Evolutionary conservation across 2,113 vertebrate genomes (phyloP), one percentile per base, ranked within the genome.

Genomic region (Ophthalmotilapia sp.): DNA sequence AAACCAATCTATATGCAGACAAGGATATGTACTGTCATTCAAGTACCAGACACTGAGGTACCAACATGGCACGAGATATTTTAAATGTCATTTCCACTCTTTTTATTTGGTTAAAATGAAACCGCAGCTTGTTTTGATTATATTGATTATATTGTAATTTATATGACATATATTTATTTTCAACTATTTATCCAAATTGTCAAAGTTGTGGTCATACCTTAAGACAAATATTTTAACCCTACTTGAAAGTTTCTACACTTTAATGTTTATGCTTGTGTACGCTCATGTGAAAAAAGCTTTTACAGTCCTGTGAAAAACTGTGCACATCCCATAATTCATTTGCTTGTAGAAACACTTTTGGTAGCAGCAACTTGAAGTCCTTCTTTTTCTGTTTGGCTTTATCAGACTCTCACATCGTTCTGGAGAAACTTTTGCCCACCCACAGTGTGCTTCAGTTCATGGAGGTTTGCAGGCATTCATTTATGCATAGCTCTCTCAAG

Each of bases 231-330:
- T 60, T 33, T 60, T 19, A 60, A 33, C 29, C 29, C 29, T 62
- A 62, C 15, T 33, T 31, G 5, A 60, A 70, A 45, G 21, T 45
- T 73, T 73, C 21, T 26, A 9, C 3, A 26, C 21, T 45, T 73
- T 26, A 23, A 42, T 70, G 65, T 70, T 42, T 45, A 45, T 26
- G 7, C 38, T 26, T 45, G 13, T 26, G 12, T 73, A 73, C 1
- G 8, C 9, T 42, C 0, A 0, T 70, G 7, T 70, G 38, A 70
- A 42, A 36, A 70, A 42, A 23, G 36, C 10, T 70, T 70, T 42
- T 40, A 14, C 7, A 23, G n/a, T 8, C 9, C 7, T 21, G 7
- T 21, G 36, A 70, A 70, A 68, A 40, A 68, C 36, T 14, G 7
- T 15, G 21, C 38, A 45, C 65, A 45, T 23, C n/a, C n/a, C 21